These are phyloP conservation scores for Agrotis ipsilon DNA, from an alignment of 2,888 invertebrate species.

Conservation along the genomic window DNA sequence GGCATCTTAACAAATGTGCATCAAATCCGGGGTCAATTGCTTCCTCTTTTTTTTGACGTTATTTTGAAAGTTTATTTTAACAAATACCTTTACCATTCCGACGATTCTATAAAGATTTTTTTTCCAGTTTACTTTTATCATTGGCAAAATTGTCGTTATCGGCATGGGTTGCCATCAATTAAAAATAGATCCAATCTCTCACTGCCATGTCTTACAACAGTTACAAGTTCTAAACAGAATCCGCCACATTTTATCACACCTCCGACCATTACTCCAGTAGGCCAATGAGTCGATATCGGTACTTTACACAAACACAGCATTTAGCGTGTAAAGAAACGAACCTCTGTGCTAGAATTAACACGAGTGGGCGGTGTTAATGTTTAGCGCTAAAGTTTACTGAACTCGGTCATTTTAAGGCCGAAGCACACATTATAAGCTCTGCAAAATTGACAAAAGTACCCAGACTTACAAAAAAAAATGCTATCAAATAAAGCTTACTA, in stretches of 20 bases:
- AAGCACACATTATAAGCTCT: too few species aligned
- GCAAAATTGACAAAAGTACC: too few species aligned
- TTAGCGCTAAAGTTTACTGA: conserved; percentile 62
- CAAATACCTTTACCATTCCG: too few species aligned
- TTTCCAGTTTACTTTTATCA: not conserved
- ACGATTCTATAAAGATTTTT: too few species aligned
- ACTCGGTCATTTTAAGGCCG: conserved; percentile 27
- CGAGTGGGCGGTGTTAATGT: conserved; percentile 72
- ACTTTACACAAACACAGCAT: conserved; percentile 53
- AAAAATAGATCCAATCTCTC: too few species aligned
- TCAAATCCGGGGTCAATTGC: not conserved
- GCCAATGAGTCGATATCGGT: conserved; percentile 56
- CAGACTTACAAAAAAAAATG: too few species aligned
- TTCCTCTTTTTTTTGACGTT: too few species aligned
- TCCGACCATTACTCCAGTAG: conserved; percentile 16
- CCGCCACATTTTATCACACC: conserved; percentile 19
- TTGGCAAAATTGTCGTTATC: too few species aligned
- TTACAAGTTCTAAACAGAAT: not conserved
- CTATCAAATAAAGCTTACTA: too few species aligned
- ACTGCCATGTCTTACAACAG: not conserved
- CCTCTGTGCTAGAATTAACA: conserved; percentile 66
- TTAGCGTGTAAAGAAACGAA: conserved; percentile 56
- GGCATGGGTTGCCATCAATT: too few species aligned
- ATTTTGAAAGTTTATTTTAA: too few species aligned
- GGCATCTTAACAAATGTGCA: too few species aligned